Evolutionary conservation across 2,797 vertebrate genomes (phyloP).

Genomic region (Paguma larvata): DNA sequence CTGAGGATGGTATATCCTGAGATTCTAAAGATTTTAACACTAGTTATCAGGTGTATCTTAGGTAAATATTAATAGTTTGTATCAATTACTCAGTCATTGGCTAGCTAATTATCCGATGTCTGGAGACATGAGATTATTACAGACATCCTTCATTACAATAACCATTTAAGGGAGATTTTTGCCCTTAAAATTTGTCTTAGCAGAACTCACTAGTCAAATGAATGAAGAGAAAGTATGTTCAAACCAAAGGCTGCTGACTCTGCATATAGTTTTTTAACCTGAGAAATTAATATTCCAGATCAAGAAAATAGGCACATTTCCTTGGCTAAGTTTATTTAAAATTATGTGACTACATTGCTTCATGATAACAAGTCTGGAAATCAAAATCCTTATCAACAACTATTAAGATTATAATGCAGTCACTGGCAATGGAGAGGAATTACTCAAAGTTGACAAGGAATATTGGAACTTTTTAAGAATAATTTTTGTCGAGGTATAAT

Average conservation of each 20-base stretch:
- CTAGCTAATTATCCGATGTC: too few relatives aligned
- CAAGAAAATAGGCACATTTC: constrained; percentile 42
- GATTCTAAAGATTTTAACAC: constrained; percentile 4
- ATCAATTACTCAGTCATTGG: not conserved
- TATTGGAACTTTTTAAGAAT: constrained; percentile 52
- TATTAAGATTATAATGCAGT: constrained; percentile 29
- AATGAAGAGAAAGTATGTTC: constrained; percentile 33
- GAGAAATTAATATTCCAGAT: constrained; percentile 30
- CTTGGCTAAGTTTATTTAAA: constrained; percentile 39
- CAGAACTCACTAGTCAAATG: constrained; percentile 26
- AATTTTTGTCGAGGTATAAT: not conserved
- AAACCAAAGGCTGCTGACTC: not conserved
- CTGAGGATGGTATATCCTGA: not conserved
- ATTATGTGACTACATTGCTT: constrained; percentile 33
- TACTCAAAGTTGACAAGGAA: constrained; percentile 57
- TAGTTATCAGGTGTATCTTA: constrained; percentile 15
- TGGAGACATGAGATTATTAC: not conserved
- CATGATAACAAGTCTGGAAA: constrained; percentile 19
- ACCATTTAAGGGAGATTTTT: constrained; percentile 21
- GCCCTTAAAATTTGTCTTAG: not conserved
- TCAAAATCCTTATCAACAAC: constrained; percentile 51
- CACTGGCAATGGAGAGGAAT: constrained; percentile 52
- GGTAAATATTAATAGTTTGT: not conserved
- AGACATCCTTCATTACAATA: not conserved
- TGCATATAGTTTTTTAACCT: not conserved